Base-by-base conservation (phyloP, 2,888 invertebrate species). In the Brenthis hecate region DNA sequence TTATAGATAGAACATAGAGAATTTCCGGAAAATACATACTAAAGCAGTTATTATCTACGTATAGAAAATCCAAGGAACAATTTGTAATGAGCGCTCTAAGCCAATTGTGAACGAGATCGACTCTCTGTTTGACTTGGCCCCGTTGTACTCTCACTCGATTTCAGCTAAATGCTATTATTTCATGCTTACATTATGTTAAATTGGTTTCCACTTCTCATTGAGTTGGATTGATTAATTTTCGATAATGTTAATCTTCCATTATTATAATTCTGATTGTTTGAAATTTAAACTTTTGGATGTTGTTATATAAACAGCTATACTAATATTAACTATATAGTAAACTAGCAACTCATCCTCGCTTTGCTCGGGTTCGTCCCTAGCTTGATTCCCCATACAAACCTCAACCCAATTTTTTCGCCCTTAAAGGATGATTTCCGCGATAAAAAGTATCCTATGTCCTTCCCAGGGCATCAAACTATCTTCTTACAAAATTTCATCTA, bases 91-190 rank as follows among this genome's bases (percentile, higher is more conserved):
- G 75, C 73, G 74, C 76, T 82, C 79, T 83, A 80, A 84, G 84
- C 81, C 83, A 85, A 88, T 87, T 87, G 87, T 81, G 83, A 81
- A 85, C 62, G 62, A 62, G 62, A 62, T 86, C 77, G 85, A 85
- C 85, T 85, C 80, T 78, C 72, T 87, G 86, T 88, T 88, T 88
- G 85, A 87, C 85, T 85, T 85, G 75, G 77, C 77, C 69, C 72
- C 75, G 75, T 79, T 78, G 76, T 79, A 77, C 76, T 75, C 57
- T 65, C 61, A 66, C 61, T 66, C 66, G 75, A 73, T 74, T 74
- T 69, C 65, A 64, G 65, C 69, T 69, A 67, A 69, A 69, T 67
- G 66, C 55, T 67, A 71, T 71, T 66, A 65, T 69, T 73, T 53
- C 61, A 60, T 57, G 67, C 61, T 69, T 53, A 61, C 61, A 65